Evolutionary conservation across 2,113 vertebrate species (phyloP), one percentile per base, ranked within the genome.

Genomic region (Genyomyrus donnyi): DNA sequence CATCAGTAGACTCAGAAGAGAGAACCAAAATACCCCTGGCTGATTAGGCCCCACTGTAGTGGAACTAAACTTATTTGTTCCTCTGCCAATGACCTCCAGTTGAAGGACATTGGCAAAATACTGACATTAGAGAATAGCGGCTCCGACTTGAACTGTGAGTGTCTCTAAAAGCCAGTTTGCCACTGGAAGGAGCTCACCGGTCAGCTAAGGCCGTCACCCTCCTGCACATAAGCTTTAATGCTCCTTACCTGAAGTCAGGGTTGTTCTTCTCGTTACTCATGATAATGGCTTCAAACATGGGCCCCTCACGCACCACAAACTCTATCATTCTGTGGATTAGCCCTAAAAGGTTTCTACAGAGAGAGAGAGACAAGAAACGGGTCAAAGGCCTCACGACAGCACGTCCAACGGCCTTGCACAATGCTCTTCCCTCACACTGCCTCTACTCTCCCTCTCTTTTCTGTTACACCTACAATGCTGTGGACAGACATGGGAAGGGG

Each of bases 231-330:
- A 52, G 21, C 27, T 35, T 52, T 6, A 53, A 53, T 0, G 49
- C 17, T 31, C 52, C 66, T 88, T 83, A 96, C 96, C 94, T 96
- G 93, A 95, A 96, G 45, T 96, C 95, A 39, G 96, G 94, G 89
- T 96, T 97, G 92, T 93, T 96, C 91, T 95, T 96, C 91, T 97
- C 96, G 90, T 94, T 95, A 93, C 92, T 96, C 96, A 97, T 97
- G 86, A 97, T 96, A 84, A 97, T 94, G 90, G 96, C 96, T 94
- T 97, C 96, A 92, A 97, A 97, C 92, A 96, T 93, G 3, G 96
- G 96, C 66, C 96, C 96, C 92, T 97, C 96, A 93, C 96, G 95
- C 92, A 97, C 96, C 94, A 97, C 96, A 95, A 96, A 97, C 94
- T 97, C 96, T 92, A 97, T 94, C 96, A 96, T 97, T 92, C 96